Percentiles rank a stretch among this genome's conserved stretches.
phyloP scores from a whole-genome alignment of 2,113 vertebrate species.

The Istiophorus platypterus region DNA sequence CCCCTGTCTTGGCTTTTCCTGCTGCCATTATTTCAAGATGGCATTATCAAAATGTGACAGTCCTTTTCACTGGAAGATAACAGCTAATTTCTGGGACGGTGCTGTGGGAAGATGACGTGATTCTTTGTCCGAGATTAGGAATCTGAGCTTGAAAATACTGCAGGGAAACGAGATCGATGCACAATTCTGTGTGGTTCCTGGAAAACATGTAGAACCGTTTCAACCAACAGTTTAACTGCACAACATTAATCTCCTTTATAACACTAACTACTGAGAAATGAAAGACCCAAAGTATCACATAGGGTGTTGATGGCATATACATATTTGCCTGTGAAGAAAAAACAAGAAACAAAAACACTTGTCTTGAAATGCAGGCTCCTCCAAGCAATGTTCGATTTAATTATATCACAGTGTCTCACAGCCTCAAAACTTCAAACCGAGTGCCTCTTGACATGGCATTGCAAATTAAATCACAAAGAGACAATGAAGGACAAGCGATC shows the following conservation, averaged over 20 bases:
- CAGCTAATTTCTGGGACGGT: conserved; percentile 19
- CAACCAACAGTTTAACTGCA: neutral
- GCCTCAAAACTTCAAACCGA: conserved; percentile 6
- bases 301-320: too few species aligned
- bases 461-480: conserved; percentile 53
- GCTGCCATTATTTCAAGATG: conserved; percentile 38
- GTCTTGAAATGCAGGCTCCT: neutral
- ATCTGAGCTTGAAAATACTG: conserved; percentile 10
- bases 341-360: neutral
- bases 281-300: neutral
- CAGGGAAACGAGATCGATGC: neutral
- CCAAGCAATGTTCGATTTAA: neutral
- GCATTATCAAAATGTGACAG: conserved; percentile 28
- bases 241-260: neutral
- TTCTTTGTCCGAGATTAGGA: conserved; percentile 13
- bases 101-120: conserved; percentile 8
- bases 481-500: conserved; percentile 39
- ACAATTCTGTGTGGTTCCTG: conserved; percentile 7
- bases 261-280: neutral
- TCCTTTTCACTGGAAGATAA: conserved; percentile 1
- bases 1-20: neutral
- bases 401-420: conserved; percentile 1
- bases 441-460: conserved; percentile 31
- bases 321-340: neutral
- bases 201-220: neutral